Percentiles rank a stretch among this genome's conserved stretches.
Evolutionary conservation across 2,888 invertebrate species (phyloP).

Genomic region (Hyalella azteca): DNA sequence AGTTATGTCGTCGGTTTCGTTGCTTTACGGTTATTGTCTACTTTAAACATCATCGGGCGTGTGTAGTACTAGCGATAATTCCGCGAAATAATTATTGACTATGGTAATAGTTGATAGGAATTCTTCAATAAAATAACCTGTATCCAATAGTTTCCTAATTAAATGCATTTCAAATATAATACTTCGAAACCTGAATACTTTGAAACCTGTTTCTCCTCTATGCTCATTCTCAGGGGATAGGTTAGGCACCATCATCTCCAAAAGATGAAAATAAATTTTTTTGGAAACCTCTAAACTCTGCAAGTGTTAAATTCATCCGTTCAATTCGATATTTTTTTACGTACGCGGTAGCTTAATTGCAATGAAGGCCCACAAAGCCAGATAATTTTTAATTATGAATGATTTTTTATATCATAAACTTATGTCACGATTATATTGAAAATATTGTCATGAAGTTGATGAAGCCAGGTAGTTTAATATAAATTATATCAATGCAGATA

Average conservation of each 20-base stretch:
- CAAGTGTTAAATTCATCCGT: not conserved
- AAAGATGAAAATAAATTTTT: not conserved
- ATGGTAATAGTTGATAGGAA: no score
- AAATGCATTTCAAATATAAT: not conserved
- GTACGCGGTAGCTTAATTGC: no score
- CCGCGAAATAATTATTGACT: no score
- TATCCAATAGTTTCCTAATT: not conserved
- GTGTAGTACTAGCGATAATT: not conserved
- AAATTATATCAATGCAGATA: no score
- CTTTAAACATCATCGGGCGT: not conserved
- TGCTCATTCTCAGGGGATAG: no score
- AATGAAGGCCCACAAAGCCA: no score
- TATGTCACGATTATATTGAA: no score
- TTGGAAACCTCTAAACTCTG: not conserved
- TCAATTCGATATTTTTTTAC: not conserved
- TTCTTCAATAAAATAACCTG: not conserved
- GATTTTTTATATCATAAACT: no score
- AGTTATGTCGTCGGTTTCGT: not conserved
- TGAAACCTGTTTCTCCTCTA: no score
- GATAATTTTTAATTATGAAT: no score
- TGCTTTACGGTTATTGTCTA: constrained; percentile 1
- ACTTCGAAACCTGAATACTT: not conserved
- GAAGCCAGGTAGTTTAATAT: no score
- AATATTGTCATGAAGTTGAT: no score
- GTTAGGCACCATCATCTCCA: not conserved